A percentile compares a stretch with the other conserved stretches of the same genome.
These are phyloP conservation scores for Falco rusticolus DNA, from an alignment of 2,797 vertebrate genomes.

Conservation along the genomic window DNA sequence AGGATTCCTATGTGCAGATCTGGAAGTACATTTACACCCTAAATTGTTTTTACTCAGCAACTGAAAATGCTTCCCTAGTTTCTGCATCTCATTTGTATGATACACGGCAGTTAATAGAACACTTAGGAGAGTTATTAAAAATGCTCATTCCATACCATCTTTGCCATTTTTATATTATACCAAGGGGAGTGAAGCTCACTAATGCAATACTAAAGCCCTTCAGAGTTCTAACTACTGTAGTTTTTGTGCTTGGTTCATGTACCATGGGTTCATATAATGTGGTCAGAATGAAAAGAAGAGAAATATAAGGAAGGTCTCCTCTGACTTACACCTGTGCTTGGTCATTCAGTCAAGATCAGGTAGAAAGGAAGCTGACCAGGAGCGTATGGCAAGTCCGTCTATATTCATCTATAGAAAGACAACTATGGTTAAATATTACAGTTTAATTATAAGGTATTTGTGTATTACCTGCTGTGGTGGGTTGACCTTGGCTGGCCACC, in stretches of 20 bases:
- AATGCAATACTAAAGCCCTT: conserved; percentile 65
- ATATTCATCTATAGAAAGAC: neutral
- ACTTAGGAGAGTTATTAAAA: conserved; percentile 75
- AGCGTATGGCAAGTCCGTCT: neutral
- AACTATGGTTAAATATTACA: neutral
- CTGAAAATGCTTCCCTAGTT: conserved; percentile 61
- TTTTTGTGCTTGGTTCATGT: conserved; percentile 34
- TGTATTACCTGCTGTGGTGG: neutral
- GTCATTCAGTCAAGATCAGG: neutral
- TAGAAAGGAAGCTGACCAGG: neutral
- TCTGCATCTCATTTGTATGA: conserved; percentile 65
- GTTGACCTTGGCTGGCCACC: neutral
- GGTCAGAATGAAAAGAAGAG: conserved; percentile 13
- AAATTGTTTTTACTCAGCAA: conserved; percentile 69
- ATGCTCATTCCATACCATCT: conserved; percentile 63
- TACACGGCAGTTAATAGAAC: conserved; percentile 67
- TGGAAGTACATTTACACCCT: conserved; percentile 36
- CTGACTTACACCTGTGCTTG: neutral
- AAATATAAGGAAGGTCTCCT: neutral
- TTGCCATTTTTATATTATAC: conserved; percentile 70
- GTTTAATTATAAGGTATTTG: neutral
- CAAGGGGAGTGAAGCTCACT: conserved; percentile 54
- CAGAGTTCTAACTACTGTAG: conserved; percentile 51
- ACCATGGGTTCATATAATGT: neutral
- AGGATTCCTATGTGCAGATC: conserved; percentile 15